Conservation (phyloP, 1,140 invertebrate species). For the Drosophila jambulina region DNA sequence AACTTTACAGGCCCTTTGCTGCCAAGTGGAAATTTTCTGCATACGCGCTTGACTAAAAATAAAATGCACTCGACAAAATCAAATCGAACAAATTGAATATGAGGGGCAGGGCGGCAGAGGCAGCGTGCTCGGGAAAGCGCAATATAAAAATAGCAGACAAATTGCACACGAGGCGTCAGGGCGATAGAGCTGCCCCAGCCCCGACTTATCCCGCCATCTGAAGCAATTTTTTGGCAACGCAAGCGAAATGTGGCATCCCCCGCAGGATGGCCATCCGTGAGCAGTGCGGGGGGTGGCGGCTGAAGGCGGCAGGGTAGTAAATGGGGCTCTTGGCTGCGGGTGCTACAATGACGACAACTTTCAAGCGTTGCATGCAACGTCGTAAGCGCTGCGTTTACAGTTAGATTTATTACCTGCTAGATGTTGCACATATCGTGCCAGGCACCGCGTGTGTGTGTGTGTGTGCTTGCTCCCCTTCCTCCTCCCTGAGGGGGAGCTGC, state of each 20-base stretch:
- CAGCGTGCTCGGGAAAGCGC: slow-evolving; percentile 12
- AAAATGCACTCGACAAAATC: slow-evolving; percentile 76
- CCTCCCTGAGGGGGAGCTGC: not conserved
- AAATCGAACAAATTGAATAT: slow-evolving; percentile 82
- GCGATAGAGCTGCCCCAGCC: slow-evolving; percentile 27
- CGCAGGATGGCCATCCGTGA: slow-evolving; percentile 29
- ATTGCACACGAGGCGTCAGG: slow-evolving; percentile 74
- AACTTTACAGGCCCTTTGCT: slow-evolving; percentile 74
- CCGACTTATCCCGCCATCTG: slow-evolving; percentile 41
- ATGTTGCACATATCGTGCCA: slow-evolving; percentile 77
- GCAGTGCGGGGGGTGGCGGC: too few species aligned
- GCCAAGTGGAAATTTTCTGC: slow-evolving; percentile 69
- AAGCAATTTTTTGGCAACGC: slow-evolving; percentile 77
- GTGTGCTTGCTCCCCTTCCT: not conserved
- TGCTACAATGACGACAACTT: slow-evolving; percentile 76
- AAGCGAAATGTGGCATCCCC: slow-evolving; percentile 73
- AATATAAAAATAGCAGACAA: slow-evolving; percentile 79
- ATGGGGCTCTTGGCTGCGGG: slow-evolving; percentile 20
- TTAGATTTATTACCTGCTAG: slow-evolving; percentile 83
- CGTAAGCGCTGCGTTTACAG: slow-evolving; percentile 81
- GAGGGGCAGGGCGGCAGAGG: not conserved
- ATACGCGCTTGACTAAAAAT: slow-evolving; percentile 72
- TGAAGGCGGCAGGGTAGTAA: not conserved
- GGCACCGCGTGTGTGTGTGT: slow-evolving; percentile 1
- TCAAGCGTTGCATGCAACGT: slow-evolving; percentile 79